These are phyloP conservation scores for Pterocles burchelli DNA, from an alignment of 2,113 vertebrate species.

Conservation along the genomic window DNA sequence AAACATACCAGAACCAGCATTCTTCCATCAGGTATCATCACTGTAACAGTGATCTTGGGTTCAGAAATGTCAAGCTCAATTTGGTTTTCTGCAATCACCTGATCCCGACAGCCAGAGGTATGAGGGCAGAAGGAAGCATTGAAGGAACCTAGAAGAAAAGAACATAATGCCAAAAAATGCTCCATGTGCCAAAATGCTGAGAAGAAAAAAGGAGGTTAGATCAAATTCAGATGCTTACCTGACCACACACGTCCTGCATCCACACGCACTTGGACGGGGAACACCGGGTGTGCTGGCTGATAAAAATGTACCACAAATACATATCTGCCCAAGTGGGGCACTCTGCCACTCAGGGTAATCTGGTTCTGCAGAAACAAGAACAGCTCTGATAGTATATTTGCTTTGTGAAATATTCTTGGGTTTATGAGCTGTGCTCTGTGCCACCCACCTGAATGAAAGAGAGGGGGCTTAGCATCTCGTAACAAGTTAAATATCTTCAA, in stretches of 20 bases:
- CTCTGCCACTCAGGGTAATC: constrained; percentile 78
- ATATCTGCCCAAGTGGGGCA: constrained; percentile 77
- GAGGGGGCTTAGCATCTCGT: neutral
- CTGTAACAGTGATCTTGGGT: constrained; percentile 76
- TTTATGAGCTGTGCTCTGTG: neutral
- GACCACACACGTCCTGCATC: constrained; percentile 72
- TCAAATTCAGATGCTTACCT: constrained; percentile 74
- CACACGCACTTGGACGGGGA: constrained; percentile 81
- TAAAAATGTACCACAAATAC: constrained; percentile 85
- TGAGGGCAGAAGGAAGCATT: constrained; percentile 89
- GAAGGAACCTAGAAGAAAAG: constrained; percentile 76
- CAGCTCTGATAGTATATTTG: neutral
- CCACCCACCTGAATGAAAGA: neutral
- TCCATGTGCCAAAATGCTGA: neutral
- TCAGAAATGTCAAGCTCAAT: constrained; percentile 80
- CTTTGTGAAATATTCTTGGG: neutral
- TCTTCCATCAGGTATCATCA: constrained; percentile 81
- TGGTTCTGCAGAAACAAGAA: constrained; percentile 76
- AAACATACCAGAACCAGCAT: constrained; percentile 84
- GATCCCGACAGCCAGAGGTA: constrained; percentile 84
- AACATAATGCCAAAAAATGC: neutral
- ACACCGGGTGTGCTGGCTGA: constrained; percentile 78
- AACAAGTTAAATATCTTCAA: neutral
- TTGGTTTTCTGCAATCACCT: constrained; percentile 77
- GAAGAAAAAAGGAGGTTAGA: neutral